Evolutionary conservation across 2,888 invertebrate species (phyloP).

Genomic region (Dorcus parallelipipedus): DNA sequence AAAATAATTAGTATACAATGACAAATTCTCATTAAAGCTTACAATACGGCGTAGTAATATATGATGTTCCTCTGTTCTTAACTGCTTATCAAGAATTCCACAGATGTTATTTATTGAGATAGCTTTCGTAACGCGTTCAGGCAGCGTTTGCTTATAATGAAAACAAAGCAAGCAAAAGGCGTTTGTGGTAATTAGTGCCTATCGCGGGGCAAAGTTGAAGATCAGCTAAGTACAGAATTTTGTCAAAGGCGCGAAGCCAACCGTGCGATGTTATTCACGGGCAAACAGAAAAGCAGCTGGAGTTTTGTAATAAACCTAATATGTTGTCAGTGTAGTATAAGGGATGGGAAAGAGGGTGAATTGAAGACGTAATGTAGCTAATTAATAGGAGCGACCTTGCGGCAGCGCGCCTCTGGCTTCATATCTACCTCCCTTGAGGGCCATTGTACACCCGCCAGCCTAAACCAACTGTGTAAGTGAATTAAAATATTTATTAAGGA

Average conservation of each 20-base stretch:
- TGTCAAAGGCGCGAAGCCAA: slow-evolving; percentile 19
- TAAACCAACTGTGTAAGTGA: slow-evolving; percentile 50
- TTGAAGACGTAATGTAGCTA: slow-evolving; percentile 45
- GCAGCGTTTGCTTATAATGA: not conserved
- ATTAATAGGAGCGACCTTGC: slow-evolving; percentile 46
- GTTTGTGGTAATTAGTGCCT: slow-evolving; percentile 7
- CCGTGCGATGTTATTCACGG: slow-evolving; percentile 19
- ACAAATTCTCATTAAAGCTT: not conserved
- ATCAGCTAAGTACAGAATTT: slow-evolving; percentile 20
- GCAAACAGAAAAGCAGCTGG: slow-evolving; percentile 19
- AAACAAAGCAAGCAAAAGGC: slow-evolving; percentile 2
- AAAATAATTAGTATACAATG: too few species aligned
- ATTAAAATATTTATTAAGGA: slow-evolving; percentile 51
- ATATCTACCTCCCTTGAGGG: slow-evolving; percentile 43
- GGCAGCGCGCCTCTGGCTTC: slow-evolving; percentile 41
- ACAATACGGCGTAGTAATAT: too few species aligned
- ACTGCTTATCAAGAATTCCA: too few species aligned
- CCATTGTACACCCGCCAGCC: slow-evolving; percentile 45
- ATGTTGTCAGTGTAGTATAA: slow-evolving; percentile 21
- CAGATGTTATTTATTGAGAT: too few species aligned
- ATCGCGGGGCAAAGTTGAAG: slow-evolving; percentile 5
- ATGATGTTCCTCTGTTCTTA: too few species aligned
- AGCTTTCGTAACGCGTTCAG: too few species aligned
- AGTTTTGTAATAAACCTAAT: slow-evolving; percentile 31
- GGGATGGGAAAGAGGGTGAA: slow-evolving; percentile 16